Evolutionary conservation across 2,113 vertebrate species (phyloP).

Genomic region (Prinia subflava): DNA sequence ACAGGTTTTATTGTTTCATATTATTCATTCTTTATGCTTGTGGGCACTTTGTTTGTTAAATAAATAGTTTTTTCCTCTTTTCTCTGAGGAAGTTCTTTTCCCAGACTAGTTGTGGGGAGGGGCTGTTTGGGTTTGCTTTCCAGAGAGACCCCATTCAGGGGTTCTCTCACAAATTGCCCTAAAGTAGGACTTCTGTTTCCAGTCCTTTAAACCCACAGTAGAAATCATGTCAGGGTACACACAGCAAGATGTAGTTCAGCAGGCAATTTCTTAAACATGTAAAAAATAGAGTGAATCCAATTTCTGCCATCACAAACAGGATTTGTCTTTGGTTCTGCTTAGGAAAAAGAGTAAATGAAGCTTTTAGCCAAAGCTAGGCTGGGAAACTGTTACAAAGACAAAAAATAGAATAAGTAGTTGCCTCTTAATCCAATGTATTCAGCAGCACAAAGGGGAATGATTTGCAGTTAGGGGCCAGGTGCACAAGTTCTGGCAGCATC

Average conservation of each 20-base stretch:
- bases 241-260: neutral
- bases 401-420: neutral
- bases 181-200: neutral
- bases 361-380: neutral
- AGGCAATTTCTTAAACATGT: neutral
- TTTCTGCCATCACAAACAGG: neutral
- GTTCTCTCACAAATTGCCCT: too few relatives aligned
- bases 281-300: neutral
- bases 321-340: neutral
- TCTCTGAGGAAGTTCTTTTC: too few relatives aligned
- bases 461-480: neutral
- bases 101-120: too few relatives aligned
- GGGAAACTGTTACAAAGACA: neutral
- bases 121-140: too few relatives aligned
- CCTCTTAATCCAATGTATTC: neutral
- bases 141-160: too few relatives aligned
- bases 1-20: too few relatives aligned
- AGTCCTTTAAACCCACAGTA: neutral
- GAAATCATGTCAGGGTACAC: neutral
- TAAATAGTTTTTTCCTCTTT: too few relatives aligned
- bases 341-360: neutral
- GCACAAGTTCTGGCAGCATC: neutral
- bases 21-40: too few relatives aligned
- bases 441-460: neutral
- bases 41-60: too few relatives aligned